Conservation (phyloP, 2,797 vertebrate species). For the Heterohyrax brucei region DNA sequence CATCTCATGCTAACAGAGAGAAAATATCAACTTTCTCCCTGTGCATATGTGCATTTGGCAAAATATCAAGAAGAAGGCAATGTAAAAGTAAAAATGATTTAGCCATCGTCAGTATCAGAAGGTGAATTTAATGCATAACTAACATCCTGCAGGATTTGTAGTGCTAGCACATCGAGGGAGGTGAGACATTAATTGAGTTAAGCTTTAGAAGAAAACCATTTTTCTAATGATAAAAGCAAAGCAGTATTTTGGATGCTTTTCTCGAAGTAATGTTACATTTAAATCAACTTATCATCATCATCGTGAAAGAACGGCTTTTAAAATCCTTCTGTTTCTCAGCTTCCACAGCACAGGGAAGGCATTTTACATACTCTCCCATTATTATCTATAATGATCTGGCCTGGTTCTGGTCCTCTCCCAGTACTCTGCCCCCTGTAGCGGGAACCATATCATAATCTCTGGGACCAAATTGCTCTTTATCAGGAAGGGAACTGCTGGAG, state of each 20-base stretch:
- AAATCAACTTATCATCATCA: slow-evolving; percentile 71
- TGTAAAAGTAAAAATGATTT: slow-evolving; percentile 87
- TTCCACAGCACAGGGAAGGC: slow-evolving; percentile 8
- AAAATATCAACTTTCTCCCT: slow-evolving; percentile 89
- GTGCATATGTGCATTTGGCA: slow-evolving; percentile 85
- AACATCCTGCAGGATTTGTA: slow-evolving; percentile 74
- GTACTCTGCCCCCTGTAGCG: background rate
- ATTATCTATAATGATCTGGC: background rate
- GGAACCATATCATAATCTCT: background rate
- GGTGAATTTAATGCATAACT: slow-evolving; percentile 79
- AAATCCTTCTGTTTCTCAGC: slow-evolving; percentile 56
- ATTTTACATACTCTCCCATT: background rate
- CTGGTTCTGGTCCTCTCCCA: slow-evolving; percentile 21
- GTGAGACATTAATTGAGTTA: slow-evolving; percentile 79
- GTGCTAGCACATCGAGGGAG: slow-evolving; percentile 60
- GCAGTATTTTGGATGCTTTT: slow-evolving; percentile 57
- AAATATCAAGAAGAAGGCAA: slow-evolving; percentile 80
- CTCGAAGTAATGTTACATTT: slow-evolving; percentile 72
- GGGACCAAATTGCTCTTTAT: slow-evolving; percentile 37
- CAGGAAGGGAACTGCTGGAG: slow-evolving; percentile 37
- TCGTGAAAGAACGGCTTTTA: slow-evolving; percentile 38
- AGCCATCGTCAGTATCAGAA: slow-evolving; percentile 78
- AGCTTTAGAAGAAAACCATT: slow-evolving; percentile 77
- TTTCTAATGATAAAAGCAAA: slow-evolving; percentile 79
- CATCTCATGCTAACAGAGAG: slow-evolving; percentile 81